Percentiles rank a stretch among this genome's conserved stretches.
phyloP scores from a whole-genome alignment of 2,888 invertebrate species.

The Protophormia terraenovae region DNA sequence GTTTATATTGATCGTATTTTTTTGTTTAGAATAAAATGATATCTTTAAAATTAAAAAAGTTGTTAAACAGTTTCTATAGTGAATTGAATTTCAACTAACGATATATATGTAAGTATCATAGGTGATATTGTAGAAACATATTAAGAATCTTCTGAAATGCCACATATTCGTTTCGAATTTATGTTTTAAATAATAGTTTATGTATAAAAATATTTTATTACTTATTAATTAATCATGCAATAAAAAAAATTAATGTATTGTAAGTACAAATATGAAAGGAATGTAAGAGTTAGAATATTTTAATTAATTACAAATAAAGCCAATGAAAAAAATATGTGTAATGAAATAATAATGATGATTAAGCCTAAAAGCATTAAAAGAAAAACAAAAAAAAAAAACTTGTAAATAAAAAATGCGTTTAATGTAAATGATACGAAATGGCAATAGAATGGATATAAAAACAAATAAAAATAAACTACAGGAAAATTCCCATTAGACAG shows the following conservation, averaged over 20 bases:
- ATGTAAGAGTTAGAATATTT: not conserved
- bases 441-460: not conserved
- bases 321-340: not conserved
- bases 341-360: conserved; percentile 19
- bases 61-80: no score
- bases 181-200: not conserved
- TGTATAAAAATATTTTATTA: not conserved
- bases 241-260: not conserved
- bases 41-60: no score
- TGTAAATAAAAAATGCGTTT: conserved; percentile 3
- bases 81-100: no score
- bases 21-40: no score
- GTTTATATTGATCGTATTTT: no score
- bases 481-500: not conserved
- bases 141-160: conserved; percentile 3
- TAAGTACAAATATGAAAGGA: not conserved
- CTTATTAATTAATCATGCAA: not conserved
- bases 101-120: no score
- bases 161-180: not conserved
- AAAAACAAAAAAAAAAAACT: not conserved
- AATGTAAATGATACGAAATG: conserved; percentile 20
- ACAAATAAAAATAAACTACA: not conserved
- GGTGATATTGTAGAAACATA: no score
- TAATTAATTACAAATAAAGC: not conserved
- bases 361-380: not conserved